Evolutionary conservation across 2,888 invertebrate genomes (phyloP).

Genomic region (Campaea margaritaria): DNA sequence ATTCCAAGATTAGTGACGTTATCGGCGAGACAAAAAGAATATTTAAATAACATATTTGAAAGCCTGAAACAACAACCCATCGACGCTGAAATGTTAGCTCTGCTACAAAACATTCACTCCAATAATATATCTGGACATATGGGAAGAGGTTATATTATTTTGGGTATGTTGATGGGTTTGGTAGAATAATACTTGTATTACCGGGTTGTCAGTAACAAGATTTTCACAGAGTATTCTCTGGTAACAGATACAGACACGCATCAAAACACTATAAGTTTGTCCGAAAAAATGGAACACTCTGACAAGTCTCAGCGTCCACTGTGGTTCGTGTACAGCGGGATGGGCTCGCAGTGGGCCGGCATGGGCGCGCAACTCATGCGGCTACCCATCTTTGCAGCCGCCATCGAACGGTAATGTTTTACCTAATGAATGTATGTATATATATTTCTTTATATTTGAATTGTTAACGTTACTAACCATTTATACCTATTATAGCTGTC

Average conservation of each 20-base stretch:
- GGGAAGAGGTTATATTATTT: conserved; percentile 65
- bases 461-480: neutral
- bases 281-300: conserved; percentile 57
- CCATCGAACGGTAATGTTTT: neutral
- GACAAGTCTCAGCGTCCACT: neutral
- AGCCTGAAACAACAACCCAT: conserved; percentile 62
- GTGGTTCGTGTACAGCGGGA: conserved; percentile 2
- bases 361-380: conserved; percentile 1
- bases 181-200: too few relatives aligned
- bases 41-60: conserved; percentile 55
- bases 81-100: conserved; percentile 68
- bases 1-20: conserved; percentile 65
- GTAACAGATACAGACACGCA: conserved; percentile 54
- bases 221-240: neutral
- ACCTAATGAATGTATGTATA: too few relatives aligned
- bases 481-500: conserved; percentile 66
- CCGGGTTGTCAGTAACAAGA: too few relatives aligned
- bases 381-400: neutral
- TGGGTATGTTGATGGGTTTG: conserved; percentile 52
- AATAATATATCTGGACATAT: conserved; percentile 63
- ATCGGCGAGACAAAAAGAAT: conserved; percentile 62
- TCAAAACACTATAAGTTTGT: conserved; percentile 54
- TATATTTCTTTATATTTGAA: neutral
- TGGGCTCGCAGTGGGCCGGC: conserved; percentile 1
- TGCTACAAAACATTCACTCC: conserved; percentile 67